Percentiles rank a stretch among this genome's conserved stretches.
These are phyloP conservation scores for Acipenser oxyrinchus DNA, from an alignment of 2,797 vertebrate genomes.

Conservation along the genomic window DNA sequence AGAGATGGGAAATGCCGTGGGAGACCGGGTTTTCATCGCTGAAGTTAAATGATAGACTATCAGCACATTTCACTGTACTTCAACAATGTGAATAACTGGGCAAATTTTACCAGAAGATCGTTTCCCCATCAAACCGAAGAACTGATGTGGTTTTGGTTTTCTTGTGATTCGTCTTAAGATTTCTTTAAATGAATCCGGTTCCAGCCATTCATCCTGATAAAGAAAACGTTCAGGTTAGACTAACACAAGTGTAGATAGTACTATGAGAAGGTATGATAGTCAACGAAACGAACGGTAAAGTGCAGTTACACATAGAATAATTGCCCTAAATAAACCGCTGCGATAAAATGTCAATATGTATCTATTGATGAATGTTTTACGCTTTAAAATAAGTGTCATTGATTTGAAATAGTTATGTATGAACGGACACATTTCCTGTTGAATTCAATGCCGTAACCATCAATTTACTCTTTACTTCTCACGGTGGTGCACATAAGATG, in stretches of 20 bases:
- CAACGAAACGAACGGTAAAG: no score
- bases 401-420: no score
- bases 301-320: neutral
- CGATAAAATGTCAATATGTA: no score
- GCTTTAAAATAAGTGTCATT: no score
- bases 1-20: neutral
- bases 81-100: neutral
- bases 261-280: no score
- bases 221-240: slow-evolving; percentile 10
- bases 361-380: no score
- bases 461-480: no score
- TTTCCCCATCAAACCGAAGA: slow-evolving; percentile 94
- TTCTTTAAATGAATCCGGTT: slow-evolving; percentile 70
- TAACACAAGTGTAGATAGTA: neutral
- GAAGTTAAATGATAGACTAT: no score
- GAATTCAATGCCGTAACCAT: no score
- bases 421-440: no score
- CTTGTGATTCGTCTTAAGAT: slow-evolving; percentile 84
- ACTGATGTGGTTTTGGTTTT: slow-evolving; percentile 86
- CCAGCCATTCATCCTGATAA: slow-evolving; percentile 71
- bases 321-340: no score
- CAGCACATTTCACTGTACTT: neutral
- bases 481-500: no score
- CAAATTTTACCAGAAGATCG: slow-evolving; percentile 66
- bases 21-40: neutral